Percentiles rank a stretch among this genome's conserved stretches.
These are phyloP conservation scores for Philantomba maxwellii DNA, from an alignment of 2,113 vertebrate genomes.

Conservation along the genomic window DNA sequence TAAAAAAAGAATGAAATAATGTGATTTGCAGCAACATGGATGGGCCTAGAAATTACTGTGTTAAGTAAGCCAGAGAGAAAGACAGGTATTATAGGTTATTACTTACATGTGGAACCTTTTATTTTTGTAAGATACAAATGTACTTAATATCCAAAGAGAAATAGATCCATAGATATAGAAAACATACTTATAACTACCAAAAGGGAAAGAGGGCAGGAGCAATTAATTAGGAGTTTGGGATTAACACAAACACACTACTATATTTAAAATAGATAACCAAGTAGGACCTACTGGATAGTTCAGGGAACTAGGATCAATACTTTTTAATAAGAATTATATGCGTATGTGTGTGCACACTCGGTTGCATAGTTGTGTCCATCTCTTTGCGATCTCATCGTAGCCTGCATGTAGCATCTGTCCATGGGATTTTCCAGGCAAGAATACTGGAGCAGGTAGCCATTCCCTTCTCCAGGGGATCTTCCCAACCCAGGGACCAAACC, in stretches of 20 bases:
- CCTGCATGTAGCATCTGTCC: rapidly evolving
- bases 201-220: background rate
- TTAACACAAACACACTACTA: background rate
- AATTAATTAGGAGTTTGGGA: background rate
- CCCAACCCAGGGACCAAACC: background rate
- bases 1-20: background rate
- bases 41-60: background rate
- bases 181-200: background rate
- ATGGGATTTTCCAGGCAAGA: background rate
- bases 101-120: background rate
- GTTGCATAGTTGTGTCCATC: background rate
- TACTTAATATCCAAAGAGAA: background rate
- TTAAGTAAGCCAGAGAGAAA: background rate
- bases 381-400: background rate
- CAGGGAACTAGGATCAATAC: background rate
- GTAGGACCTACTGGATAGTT: background rate
- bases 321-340: background rate
- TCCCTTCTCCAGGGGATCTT: background rate
- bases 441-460: background rate
- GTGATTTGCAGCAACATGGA: background rate
- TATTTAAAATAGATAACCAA: background rate
- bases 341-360: background rate
- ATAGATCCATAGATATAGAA: background rate
- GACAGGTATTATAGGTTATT: background rate
- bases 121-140: background rate